phyloP scores from a whole-genome alignment of 2,888 invertebrate genomes.

The Eristalinus sepulchralis region DNA sequence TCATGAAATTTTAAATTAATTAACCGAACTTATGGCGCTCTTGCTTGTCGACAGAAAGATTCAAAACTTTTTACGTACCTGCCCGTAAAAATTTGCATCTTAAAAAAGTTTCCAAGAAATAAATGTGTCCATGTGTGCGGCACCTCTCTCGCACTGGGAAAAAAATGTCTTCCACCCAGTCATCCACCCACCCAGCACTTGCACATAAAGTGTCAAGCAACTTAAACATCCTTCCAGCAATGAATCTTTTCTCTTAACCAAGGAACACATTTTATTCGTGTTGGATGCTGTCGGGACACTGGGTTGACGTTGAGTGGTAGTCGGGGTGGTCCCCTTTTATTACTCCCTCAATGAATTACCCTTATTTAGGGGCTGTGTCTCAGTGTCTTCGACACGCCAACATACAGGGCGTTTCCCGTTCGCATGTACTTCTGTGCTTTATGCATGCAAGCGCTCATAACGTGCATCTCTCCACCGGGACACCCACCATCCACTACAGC shows the following conservation, averaged over 20 bases:
- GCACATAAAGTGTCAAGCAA: constrained; percentile 14
- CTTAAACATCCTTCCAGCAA: constrained; percentile 39
- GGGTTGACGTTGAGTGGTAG: background rate
- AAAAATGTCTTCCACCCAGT: background rate
- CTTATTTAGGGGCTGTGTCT: constrained; percentile 17
- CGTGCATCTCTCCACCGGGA: constrained; percentile 26
- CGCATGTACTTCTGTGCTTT: constrained; percentile 48
- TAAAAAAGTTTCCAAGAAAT: background rate
- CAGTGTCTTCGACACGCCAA: constrained; percentile 51
- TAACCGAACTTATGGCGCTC: background rate
- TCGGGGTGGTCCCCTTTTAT: constrained; percentile 31
- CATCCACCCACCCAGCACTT: background rate
- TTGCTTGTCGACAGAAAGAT: background rate
- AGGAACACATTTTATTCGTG: constrained; percentile 8
- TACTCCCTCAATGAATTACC: constrained; percentile 50
- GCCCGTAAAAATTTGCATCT: background rate
- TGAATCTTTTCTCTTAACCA: constrained; percentile 31
- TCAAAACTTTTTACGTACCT: background rate
- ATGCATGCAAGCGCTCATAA: constrained; percentile 36
- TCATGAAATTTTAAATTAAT: constrained; percentile 19
- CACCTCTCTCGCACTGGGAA: background rate
- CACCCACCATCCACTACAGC: background rate
- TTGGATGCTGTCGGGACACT: background rate
- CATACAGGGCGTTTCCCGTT: constrained; percentile 42
- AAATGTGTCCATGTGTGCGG: background rate